These are phyloP conservation scores for Zosterops lateralis DNA, from an alignment of 2,113 vertebrate genomes.

Conservation along the genomic window DNA sequence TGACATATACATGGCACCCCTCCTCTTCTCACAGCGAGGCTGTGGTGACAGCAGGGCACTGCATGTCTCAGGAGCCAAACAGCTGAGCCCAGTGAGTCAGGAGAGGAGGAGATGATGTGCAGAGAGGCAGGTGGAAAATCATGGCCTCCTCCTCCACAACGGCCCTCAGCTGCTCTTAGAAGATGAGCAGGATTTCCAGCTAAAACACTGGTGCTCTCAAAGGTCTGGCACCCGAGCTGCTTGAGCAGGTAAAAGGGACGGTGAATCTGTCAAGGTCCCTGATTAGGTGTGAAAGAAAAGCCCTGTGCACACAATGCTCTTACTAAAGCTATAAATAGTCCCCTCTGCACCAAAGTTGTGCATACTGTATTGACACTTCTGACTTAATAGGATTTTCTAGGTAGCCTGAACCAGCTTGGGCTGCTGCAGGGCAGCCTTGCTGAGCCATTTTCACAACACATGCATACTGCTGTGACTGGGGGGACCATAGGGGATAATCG, in stretches of 20 bases:
- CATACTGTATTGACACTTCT: slow-evolving; percentile 1
- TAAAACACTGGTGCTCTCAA: not conserved
- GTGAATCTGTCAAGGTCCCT: not conserved
- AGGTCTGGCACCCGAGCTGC: not conserved
- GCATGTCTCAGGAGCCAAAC: not conserved
- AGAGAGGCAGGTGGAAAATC: not conserved
- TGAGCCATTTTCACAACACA: not conserved
- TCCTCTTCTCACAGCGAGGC: not conserved
- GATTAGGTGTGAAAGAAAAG: slow-evolving; percentile 21
- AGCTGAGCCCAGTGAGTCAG: not conserved
- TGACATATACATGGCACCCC: accelerated
- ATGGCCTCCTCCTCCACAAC: not conserved
- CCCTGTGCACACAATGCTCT: slow-evolving; percentile 3
- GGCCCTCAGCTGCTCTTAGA: not conserved
- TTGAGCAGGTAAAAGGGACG: not conserved
- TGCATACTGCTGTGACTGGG: not conserved
- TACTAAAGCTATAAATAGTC: slow-evolving; percentile 44
- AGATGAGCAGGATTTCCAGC: not conserved
- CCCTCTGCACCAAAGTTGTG: slow-evolving; percentile 9
- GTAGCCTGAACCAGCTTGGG: not conserved
- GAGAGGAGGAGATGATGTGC: not conserved
- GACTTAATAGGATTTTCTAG: slow-evolving; percentile 47
- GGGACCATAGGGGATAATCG: not conserved
- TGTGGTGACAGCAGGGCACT: not conserved
- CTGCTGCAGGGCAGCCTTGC: not conserved